Conservation (phyloP, 1,140 invertebrate genomes). For the Phortica variegata region DNA sequence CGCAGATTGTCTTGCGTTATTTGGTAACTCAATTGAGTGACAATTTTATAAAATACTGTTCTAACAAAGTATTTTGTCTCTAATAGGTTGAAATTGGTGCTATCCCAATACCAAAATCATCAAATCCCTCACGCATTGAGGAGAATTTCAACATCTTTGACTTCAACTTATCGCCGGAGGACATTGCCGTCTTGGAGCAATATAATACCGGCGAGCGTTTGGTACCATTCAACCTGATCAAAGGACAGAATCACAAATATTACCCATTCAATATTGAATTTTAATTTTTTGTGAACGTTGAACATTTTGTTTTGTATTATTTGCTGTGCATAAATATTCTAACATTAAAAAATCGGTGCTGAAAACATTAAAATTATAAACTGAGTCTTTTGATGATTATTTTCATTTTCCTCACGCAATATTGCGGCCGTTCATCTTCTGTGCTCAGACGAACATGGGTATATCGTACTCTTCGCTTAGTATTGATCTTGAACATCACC, state of each 20-base stretch:
- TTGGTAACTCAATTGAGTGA: slow-evolving; percentile 43
- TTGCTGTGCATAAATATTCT: background rate
- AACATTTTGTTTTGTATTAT: background rate
- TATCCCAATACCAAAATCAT: slow-evolving; percentile 75
- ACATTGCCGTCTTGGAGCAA: slow-evolving; percentile 63
- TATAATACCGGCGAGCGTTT: slow-evolving; percentile 64
- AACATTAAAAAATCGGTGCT: background rate
- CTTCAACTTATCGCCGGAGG: slow-evolving; percentile 66
- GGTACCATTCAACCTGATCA: slow-evolving; percentile 56
- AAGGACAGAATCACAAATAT: slow-evolving; percentile 60
- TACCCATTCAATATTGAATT: slow-evolving; percentile 64
- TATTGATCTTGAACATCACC: no score
- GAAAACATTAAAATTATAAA: no score
- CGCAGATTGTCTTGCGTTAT: slow-evolving; percentile 71
- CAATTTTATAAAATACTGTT: background rate
- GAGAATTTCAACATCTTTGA: slow-evolving; percentile 76
- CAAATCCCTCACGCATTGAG: slow-evolving; percentile 66
- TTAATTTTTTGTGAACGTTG: slow-evolving; percentile 36
- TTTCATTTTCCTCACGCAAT: no score
- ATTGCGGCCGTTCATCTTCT: no score
- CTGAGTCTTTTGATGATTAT: no score
- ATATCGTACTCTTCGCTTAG: no score
- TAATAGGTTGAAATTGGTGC: slow-evolving; percentile 47
- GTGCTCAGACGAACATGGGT: no score
- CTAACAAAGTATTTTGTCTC: background rate